Percentiles rank a stretch among this genome's conserved stretches.
These are phyloP conservation scores for Nomada flava DNA, from an alignment of 2,888 invertebrate genomes.

Conservation along the genomic window DNA sequence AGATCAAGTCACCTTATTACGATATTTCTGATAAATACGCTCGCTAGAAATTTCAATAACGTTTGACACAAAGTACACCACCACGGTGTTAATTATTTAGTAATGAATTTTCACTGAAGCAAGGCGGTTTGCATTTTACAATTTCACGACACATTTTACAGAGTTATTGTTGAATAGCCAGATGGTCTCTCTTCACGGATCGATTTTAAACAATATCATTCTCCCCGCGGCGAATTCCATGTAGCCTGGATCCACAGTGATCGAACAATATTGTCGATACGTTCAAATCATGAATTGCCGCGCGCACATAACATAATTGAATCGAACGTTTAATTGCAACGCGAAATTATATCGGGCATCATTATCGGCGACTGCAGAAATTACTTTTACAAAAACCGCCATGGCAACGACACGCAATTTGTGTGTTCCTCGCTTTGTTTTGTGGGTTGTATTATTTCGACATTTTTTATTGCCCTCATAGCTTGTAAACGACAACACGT, in stretches of 20 bases:
- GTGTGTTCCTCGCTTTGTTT: too few species aligned
- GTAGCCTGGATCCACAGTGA: neutral
- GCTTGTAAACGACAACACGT: constrained; percentile 6
- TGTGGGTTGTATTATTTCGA: neutral
- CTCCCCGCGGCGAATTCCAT: neutral
- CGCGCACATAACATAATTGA: neutral
- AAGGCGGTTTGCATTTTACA: neutral
- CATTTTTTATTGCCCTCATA: neutral
- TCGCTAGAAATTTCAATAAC: too few species aligned
- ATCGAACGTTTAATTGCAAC: neutral
- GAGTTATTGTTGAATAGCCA: neutral
- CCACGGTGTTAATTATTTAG: neutral
- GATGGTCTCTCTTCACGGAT: neutral
- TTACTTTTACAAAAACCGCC: too few species aligned
- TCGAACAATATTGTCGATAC: neutral
- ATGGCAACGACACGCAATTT: too few species aligned
- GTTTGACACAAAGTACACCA: too few species aligned
- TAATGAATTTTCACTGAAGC: neutral
- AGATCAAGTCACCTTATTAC: too few species aligned
- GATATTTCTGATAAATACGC: too few species aligned
- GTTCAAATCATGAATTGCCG: neutral
- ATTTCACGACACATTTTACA: neutral
- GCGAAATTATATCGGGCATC: neutral
- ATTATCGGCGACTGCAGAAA: neutral
- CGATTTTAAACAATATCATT: constrained; percentile 16